A percentile compares a stretch with the other conserved stretches of the same genome.
phyloP scores from a whole-genome alignment of 2,797 vertebrate genomes.

The Ispidina picta region DNA sequence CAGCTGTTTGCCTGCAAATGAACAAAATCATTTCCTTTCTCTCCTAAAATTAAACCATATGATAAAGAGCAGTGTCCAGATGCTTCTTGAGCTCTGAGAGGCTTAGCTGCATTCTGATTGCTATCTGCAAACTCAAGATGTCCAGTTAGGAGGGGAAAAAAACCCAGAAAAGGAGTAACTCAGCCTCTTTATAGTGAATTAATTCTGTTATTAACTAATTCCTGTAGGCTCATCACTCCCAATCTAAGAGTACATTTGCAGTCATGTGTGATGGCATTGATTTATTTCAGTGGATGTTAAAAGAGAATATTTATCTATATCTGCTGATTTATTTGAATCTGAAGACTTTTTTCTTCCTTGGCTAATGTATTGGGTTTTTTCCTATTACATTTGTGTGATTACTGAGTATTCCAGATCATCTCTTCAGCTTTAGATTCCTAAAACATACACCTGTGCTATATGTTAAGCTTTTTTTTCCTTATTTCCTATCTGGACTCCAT shows the following conservation, averaged over 20 bases:
- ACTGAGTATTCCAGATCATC: neutral
- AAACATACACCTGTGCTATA: neutral
- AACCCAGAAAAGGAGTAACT: neutral
- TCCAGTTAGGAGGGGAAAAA: neutral
- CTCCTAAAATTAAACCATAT: neutral
- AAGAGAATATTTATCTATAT: neutral
- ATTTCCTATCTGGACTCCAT: neutral
- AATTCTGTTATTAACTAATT: neutral
- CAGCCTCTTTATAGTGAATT: neutral
- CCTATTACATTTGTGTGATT: neutral
- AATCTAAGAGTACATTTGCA: neutral
- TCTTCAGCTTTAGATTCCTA: neutral
- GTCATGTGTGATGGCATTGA: neutral
- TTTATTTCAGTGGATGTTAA: neutral
- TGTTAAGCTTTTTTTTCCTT: neutral
- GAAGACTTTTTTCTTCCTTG: neutral
- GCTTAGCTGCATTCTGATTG: neutral
- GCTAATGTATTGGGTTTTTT: rapidly evolving
- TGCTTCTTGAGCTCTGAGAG: neutral
- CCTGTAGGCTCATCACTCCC: neutral
- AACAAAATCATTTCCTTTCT: neutral
- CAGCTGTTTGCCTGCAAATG: neutral
- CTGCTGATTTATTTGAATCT: neutral
- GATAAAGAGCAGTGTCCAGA: neutral
- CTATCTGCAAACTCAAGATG: neutral